Base-by-base conservation (phyloP, 2,113 vertebrate genomes). In the Notarius quadriscutis region DNA sequence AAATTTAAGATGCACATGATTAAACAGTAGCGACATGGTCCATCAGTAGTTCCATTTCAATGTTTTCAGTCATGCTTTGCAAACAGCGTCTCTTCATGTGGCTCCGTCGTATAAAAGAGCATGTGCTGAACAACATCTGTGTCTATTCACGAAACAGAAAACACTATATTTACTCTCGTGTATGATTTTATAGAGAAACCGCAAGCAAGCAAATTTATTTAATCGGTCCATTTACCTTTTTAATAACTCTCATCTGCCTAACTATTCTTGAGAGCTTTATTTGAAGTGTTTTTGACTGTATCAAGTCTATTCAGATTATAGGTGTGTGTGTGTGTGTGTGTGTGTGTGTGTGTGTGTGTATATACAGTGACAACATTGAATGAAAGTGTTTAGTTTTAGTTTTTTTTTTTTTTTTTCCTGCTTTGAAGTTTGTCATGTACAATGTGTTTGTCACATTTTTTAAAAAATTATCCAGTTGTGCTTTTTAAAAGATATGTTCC, bases 151-250 rank as follows among this genome's bases (percentile, higher is more conserved):
- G 3, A 22, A 58, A 41, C 50, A 84, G 25, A 67, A 83, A 53
- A 67, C 12, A 83, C 50, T 7, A 25, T 75, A 48, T 62, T 77
- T 50, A n/a, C 82, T 55, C 18, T 11, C 6, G 53, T 62, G 69
- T 60, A 50, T 50, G 57, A 77, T 75, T 75, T 60, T 63, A 51
- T 60, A 63, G 15, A 53, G 25, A 86, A 86, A 85, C 84, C 41
- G 34, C 58, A 78, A 53, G 84, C 60, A 34, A 62, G n/a, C 2
- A 0, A 67, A 57, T 34, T 3, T 67, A 27, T 63, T 86, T 79
- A 53, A 65, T 69, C 22, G 27, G 7, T 65, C 48, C 27, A 20
- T 53, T 80, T 50, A 78, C 74, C 9, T 65, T 78, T 77, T 85
- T 51, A 85, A 20, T 27, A 53, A 77, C 57, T 51, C 18, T 10